Evolutionary conservation across 2,888 invertebrate species (phyloP).

Genomic region (Macaria notata): DNA sequence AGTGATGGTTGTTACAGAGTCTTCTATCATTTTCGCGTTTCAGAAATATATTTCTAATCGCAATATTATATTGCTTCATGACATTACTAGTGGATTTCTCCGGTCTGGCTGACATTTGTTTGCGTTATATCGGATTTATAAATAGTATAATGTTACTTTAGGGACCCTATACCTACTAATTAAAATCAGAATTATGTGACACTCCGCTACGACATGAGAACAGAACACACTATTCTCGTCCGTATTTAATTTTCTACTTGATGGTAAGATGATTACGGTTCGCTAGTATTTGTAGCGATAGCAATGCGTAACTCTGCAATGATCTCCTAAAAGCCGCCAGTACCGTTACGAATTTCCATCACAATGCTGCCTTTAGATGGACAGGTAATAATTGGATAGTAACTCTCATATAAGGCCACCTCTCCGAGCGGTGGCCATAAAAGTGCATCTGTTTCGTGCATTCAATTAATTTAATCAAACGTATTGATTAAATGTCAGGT

Average conservation of each 20-base stretch:
- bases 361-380: conserved; percentile 18
- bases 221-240: background rate
- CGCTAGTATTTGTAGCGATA: background rate
- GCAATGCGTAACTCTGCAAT: conserved; percentile 2
- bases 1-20: too few species aligned
- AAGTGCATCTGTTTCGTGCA: conserved; percentile 64
- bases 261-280: too few species aligned
- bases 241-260: background rate
- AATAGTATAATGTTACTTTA: too few species aligned
- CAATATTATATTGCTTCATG: too few species aligned
- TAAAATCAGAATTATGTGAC: too few species aligned
- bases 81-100: too few species aligned
- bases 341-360: conserved; percentile 4
- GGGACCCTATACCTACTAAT: too few species aligned
- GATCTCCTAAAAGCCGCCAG: conserved; percentile 6
- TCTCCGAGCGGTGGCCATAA: conserved; percentile 55
- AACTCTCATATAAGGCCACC: conserved; percentile 23
- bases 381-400: conserved; percentile 28
- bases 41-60: too few species aligned
- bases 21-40: too few species aligned
- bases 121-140: too few species aligned
- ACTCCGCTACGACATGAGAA: too few species aligned
- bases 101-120: too few species aligned
- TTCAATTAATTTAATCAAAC: conserved; percentile 75
- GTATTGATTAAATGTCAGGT: conserved; percentile 77